Evolutionary conservation across 2,113 vertebrate species (phyloP).

Genomic region (Mustela lutreola): DNA sequence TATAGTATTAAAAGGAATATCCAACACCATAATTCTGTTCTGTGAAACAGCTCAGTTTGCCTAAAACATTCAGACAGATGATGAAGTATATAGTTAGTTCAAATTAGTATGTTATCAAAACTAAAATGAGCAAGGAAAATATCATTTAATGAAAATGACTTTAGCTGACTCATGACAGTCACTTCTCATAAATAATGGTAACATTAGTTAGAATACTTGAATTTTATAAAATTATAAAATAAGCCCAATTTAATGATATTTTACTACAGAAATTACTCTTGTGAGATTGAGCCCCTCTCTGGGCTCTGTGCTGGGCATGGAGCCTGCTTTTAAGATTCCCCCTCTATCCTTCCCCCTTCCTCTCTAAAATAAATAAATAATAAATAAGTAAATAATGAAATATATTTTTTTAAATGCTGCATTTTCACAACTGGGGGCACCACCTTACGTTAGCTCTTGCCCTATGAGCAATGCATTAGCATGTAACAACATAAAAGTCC

Average conservation of each 20-base stretch:
- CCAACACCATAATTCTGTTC: not conserved
- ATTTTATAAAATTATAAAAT: slow-evolving; percentile 57
- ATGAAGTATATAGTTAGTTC: not conserved
- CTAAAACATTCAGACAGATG: not conserved
- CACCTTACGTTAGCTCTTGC: not conserved
- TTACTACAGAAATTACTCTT: slow-evolving; percentile 33
- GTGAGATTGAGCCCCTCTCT: not conserved
- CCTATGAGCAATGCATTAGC: not conserved
- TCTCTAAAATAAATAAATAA: not conserved
- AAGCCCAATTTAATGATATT: slow-evolving; percentile 25
- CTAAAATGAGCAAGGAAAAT: slow-evolving; percentile 53
- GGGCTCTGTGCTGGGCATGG: not conserved
- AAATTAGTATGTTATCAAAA: not conserved
- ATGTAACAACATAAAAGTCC: slow-evolving; percentile 25
- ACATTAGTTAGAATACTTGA: not conserved
- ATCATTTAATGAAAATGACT: not conserved
- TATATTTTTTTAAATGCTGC: not conserved
- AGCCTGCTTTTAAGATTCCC: not conserved
- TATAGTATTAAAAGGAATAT: not conserved
- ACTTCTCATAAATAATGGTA: not conserved
- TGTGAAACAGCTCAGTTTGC: not conserved
- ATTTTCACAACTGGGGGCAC: not conserved
- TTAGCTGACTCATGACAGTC: not conserved
- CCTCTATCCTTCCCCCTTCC: not conserved
- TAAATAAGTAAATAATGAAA: not conserved